A percentile compares a stretch with the other conserved stretches of the same genome.
Evolutionary conservation across 2,797 vertebrate species (phyloP).

Genomic region (Pseudochirops cupreus): DNA sequence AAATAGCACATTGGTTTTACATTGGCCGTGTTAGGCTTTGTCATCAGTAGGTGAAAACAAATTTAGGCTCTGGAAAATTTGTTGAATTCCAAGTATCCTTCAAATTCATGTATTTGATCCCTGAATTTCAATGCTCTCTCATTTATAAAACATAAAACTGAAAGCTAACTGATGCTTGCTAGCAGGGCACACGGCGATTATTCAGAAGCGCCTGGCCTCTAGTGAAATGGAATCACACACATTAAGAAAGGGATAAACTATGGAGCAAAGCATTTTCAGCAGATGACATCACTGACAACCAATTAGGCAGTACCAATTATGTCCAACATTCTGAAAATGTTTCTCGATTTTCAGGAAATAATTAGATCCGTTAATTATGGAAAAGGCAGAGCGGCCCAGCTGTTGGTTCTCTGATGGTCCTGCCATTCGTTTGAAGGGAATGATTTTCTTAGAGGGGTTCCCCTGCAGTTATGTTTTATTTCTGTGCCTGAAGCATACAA

Average conservation of each 20-base stretch:
- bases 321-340: conserved; percentile 46
- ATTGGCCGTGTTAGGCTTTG: conserved; percentile 27
- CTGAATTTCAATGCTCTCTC: conserved; percentile 25
- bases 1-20: conserved; percentile 22
- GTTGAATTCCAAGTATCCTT: conserved; percentile 41
- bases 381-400: conserved; percentile 4
- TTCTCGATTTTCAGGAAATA: conserved; percentile 55
- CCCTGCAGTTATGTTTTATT: conserved; percentile 23
- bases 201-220: conserved; percentile 18
- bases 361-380: conserved; percentile 12
- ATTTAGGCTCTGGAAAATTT: conserved; percentile 36
- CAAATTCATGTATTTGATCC: conserved; percentile 35
- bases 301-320: conserved; percentile 55
- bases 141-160: conserved; percentile 25
- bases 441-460: conserved; percentile 13
- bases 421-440: conserved; percentile 21
- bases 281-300: conserved; percentile 47
- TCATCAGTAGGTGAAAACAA: conserved; percentile 55
- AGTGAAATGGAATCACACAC: conserved; percentile 36
- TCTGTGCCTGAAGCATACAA: conserved; percentile 37
- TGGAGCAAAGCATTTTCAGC: conserved; percentile 30
- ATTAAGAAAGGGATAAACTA: conserved; percentile 44
- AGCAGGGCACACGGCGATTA: conserved; percentile 13
- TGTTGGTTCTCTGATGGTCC: neutral
- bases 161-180: conserved; percentile 4